Percentiles rank a stretch among this genome's conserved stretches.
phyloP scores from a whole-genome alignment of 2,888 invertebrate genomes.

The Galerucella pusilla region DNA sequence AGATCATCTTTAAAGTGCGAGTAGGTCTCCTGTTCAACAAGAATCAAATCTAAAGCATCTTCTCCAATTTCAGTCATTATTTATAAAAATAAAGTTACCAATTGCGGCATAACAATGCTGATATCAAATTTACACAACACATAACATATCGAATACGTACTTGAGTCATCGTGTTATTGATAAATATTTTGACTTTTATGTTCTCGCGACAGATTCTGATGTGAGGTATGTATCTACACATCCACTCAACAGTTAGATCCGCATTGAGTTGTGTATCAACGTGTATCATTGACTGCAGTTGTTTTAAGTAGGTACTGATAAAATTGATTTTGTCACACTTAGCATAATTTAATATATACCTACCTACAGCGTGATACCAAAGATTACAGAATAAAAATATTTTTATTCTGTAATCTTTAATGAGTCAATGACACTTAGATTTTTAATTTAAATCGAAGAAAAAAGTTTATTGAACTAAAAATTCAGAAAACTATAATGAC shows the following conservation, averaged over 20 bases:
- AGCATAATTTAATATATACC: background rate
- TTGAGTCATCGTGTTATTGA: background rate
- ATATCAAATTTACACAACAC: constrained; percentile 1
- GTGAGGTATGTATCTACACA: background rate
- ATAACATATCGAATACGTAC: background rate
- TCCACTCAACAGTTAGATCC: background rate
- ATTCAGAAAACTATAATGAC: no score
- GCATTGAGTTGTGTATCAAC: background rate
- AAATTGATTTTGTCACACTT: background rate
- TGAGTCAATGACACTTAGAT: no score
- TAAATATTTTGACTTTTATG: background rate
- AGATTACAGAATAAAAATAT: no score
- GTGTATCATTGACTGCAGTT: background rate
- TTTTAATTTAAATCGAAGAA: no score
- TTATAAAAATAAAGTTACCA: background rate
- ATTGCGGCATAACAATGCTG: background rate
- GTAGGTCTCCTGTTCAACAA: constrained; percentile 49
- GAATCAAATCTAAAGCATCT: constrained; percentile 49
- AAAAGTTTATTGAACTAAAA: no score
- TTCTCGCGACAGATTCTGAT: background rate
- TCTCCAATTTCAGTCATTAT: constrained; percentile 41
- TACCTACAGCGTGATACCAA: background rate
- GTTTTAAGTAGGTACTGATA: background rate
- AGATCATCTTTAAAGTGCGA: constrained; percentile 51
- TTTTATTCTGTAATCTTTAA: no score